These are phyloP conservation scores for Aplidium turbinatum DNA, from an alignment of 23 tunicate species.

Conservation along the genomic window DNA sequence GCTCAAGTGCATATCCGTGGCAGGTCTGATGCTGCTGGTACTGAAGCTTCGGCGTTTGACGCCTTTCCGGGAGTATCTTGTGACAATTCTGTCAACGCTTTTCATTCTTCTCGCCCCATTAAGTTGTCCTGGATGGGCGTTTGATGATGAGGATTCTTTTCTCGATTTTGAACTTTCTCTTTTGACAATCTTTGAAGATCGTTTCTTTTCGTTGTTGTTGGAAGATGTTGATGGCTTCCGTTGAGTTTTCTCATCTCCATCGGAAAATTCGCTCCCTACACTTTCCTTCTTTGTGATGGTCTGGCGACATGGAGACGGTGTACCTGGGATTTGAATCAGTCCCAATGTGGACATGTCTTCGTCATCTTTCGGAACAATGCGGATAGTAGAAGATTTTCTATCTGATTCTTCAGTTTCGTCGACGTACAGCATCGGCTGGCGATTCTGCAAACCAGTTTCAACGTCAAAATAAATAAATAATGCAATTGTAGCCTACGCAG, in stretches of 20 bases:
- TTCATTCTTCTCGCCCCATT: background rate
- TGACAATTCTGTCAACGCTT: constrained; percentile 9
- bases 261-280: too few species aligned
- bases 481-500: background rate
- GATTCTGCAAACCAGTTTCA: background rate
- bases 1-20: constrained; percentile 1
- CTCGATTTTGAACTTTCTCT: background rate
- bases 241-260: too few species aligned
- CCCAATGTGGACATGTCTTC: constrained; percentile 62
- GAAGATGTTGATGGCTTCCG: too few species aligned
- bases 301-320: constrained; percentile 40
- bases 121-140: background rate
- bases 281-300: background rate
- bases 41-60: constrained; percentile 47
- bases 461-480: background rate
- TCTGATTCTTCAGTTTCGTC: constrained; percentile 11
- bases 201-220: too few species aligned
- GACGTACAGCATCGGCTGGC: background rate
- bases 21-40: constrained; percentile 25
- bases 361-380: constrained; percentile 71
- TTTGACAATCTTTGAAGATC: too few species aligned
- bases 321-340: constrained; percentile 69
- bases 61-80: background rate
- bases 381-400: constrained; percentile 18
- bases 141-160: constrained; percentile 29